Evolutionary conservation across 2,113 vertebrate species (phyloP), one percentile per base, ranked within the genome.

Genomic region (Apeltes quadracus): DNA sequence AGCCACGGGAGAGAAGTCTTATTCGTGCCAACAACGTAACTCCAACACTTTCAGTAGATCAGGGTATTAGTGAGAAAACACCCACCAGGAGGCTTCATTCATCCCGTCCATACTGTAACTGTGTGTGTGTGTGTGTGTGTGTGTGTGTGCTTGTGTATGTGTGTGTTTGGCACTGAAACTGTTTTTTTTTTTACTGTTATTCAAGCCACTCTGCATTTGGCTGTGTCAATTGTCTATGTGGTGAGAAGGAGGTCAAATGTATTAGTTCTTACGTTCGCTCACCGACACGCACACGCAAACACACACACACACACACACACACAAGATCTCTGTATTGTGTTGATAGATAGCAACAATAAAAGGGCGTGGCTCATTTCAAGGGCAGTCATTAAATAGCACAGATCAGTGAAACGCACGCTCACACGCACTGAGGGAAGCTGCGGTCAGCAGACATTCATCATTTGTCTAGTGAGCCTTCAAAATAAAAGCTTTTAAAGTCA

Each of bases 281-380:
- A 11, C n/a, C n/a, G 2, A 11, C 38, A 44, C 16, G 20, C 7
- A 25, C 43, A n/a, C 46, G 22, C 27, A 32, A 14, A 34, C 14
- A 11, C 46, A 23, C 43, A 25, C 43, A n/a, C 51, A 36, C 51
- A 14, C 39, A 22, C 39, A 25, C 50, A 34, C 25, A 71, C 69
- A 59, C 22, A 16, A 14, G 34, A 38, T 15, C 16, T 65, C 27
- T 18, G n/a, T 75, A 38, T 74, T 85, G 59, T 73, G 29, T 66
- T 51, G 29, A 66, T 51, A 57, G 50, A 75, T 69, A 29, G 77
- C 27, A 84, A 84, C 75, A 85, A 79, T 79, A 80, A 79, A 86
- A 84, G 79, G 79, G 88, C 39, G 83, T 87, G 89, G 85, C 81
- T 86, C 84, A 88, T 90, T 92, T 90, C 3, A 91, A 91, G 87